Evolutionary conservation across 1,140 invertebrate species (phyloP), one percentile per base, ranked within the genome.

Genomic region (Atta cephalotes): DNA sequence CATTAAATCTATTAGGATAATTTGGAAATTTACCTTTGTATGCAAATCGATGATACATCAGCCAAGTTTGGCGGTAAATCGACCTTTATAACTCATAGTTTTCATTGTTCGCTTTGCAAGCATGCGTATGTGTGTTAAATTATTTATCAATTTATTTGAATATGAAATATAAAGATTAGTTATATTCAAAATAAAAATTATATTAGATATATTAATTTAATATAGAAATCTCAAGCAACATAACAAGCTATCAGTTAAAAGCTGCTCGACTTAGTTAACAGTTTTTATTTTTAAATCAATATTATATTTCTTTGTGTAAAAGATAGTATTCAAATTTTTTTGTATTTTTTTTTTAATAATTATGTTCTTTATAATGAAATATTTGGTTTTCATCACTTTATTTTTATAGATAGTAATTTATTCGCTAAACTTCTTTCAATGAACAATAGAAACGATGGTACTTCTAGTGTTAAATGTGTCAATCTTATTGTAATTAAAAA

Each of bases 21-120:
- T 58, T 51, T 5, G 68, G 51, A 87, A 80, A 87, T 80, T n/a
- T 25, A 25, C 65, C 82, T 86, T 90, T 90, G 87, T 84, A 35
- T 86, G 88, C 58, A 87, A 70, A 85, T 87, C 63, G 82, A 84
- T 85, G 56, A 66, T 80, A 28, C 31, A 76, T 58, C 25, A 10
- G 7, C 21, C 49, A 12, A 31, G 3, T 49, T 85, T 45, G 62
- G 49, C 25, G 5, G 0, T 45, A 45, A 45, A 49, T 84, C 62
- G 25, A 56, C 56, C 25, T 65, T 18, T 35, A 12, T 79, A 35
- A 28, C 7, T n/a, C 28, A 18, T n/a, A 68, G 7, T 3, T 68
- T 3, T 3, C n/a, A 14, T 62, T 60, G 45, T 53, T n/a, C 9
- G 5, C 25, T 12, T 12, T 28, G 2, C 21, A 35, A 16, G 14